Evolutionary conservation across 2,888 invertebrate genomes (phyloP).

Genomic region (Erebia palarica): DNA sequence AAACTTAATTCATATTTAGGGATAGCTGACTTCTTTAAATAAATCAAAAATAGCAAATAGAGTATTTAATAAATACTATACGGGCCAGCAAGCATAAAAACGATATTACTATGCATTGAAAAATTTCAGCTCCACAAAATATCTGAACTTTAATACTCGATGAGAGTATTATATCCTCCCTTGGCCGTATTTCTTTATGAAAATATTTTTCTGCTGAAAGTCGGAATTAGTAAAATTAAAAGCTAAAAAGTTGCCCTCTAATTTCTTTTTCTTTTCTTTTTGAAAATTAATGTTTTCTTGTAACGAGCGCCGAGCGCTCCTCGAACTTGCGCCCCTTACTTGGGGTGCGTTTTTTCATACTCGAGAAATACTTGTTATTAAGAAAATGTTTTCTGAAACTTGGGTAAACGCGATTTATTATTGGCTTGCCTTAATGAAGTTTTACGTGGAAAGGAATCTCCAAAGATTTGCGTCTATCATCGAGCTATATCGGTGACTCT

Average conservation of each 20-base stretch:
- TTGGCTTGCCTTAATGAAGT: not conserved
- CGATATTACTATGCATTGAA: not conserved
- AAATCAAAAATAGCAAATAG: too few species aligned
- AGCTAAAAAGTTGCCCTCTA: constrained; percentile 26
- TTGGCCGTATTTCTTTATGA: not conserved
- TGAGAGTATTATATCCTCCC: not conserved
- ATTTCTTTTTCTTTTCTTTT: constrained; percentile 16
- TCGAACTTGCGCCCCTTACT: not conserved
- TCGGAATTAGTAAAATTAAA: constrained; percentile 23
- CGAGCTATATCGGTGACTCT: too few species aligned
- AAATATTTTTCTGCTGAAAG: not conserved
- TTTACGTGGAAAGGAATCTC: not conserved
- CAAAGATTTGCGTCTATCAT: too few species aligned
- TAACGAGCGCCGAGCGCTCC: constrained; percentile 12
- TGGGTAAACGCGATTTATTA: constrained; percentile 6
- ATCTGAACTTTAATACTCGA: too few species aligned
- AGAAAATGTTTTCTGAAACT: constrained; percentile 5
- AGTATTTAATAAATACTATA: too few species aligned
- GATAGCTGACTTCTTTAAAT: too few species aligned
- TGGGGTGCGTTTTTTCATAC: not conserved
- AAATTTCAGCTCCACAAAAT: too few species aligned
- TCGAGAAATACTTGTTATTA: constrained; percentile 12
- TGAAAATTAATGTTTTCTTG: constrained; percentile 22
- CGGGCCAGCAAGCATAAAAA: too few species aligned
- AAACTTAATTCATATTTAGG: too few species aligned